phyloP scores from a whole-genome alignment of 2,113 vertebrate species.

The Heterotis niloticus region DNA sequence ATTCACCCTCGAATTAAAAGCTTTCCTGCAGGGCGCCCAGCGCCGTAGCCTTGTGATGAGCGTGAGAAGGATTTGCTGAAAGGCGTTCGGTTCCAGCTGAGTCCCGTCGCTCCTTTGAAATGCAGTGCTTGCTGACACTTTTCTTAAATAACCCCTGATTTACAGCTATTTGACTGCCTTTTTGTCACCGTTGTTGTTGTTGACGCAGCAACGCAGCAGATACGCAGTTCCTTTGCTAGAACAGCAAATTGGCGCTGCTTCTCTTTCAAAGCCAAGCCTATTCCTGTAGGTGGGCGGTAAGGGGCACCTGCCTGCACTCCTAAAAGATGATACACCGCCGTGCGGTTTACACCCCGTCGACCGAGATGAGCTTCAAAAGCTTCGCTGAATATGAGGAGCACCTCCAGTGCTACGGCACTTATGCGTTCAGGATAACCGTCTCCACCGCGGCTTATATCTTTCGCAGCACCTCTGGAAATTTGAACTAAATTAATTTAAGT shows the following conservation, averaged over 20 bases:
- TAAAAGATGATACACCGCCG: background rate
- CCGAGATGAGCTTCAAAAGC: background rate
- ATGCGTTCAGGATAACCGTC: background rate
- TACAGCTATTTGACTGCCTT: background rate
- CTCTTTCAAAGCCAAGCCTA: background rate
- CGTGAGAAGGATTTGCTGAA: background rate
- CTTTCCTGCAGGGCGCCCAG: background rate
- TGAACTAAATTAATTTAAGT: background rate
- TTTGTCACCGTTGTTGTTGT: background rate
- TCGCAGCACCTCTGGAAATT: too few species aligned
- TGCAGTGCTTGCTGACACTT: background rate
- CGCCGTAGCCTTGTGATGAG: background rate
- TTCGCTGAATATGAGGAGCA: background rate
- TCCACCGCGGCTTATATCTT: background rate
- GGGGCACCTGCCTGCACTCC: background rate
- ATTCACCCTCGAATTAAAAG: background rate
- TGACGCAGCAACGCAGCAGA: background rate
- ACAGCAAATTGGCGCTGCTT: background rate
- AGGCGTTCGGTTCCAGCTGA: background rate
- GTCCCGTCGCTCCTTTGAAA: background rate
- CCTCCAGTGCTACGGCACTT: background rate
- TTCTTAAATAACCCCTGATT: conserved; percentile 2
- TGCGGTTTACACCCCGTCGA: background rate
- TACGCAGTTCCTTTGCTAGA: background rate
- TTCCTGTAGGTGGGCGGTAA: too few species aligned